Evolutionary conservation across 2,113 vertebrate genomes (phyloP), one percentile per base, ranked within the genome.

Genomic region (Phasianus colchicus): DNA sequence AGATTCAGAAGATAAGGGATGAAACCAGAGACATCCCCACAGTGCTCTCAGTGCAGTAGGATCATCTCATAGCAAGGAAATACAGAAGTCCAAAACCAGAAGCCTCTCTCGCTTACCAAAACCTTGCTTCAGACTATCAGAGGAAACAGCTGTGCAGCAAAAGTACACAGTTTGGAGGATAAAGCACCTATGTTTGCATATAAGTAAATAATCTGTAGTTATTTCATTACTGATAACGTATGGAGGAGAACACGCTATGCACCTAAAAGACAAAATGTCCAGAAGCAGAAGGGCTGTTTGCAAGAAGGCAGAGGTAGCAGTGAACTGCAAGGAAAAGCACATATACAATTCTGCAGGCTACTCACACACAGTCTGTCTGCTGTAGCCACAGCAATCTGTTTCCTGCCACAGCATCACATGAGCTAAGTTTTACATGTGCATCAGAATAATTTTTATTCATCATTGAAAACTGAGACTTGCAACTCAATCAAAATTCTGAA

Each of bases 171-270:
- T 9, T 4, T 36, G 50, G 54, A 19, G 24, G 25, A 55, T 47
- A 5, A 57, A 5, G 19, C 10, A 30, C 2, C 0, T 36, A 22
- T 17, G 5, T 30, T 45, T 45, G 19, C 7, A 43, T 29, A 6
- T 2, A 66, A 55, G 30, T 66, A 34, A 67, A 30, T 16, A 36
- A 65, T 21, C 32, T 5, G 52, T 32, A 66, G 29, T 11, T 48
- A 47, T 43, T 9, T 38, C 38, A 38, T 38, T 38, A 4, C 13
- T n/a, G 22, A 25, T 17, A 48, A 47, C 6, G 15, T 12, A 40
- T 18, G 13, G 32, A 45, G 34, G 40, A 63, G 15, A 34, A 29
- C 17, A 21, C 3, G 13, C 30, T 52, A 55, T 9, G 48, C 40
- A 45, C 40, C 58, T 34, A 43, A 24, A 25, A 54, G 47, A 73